Evolutionary conservation across 2,797 vertebrate species (phyloP), one percentile per base, ranked within the genome.

Genomic region (Acrossocheilus wenchowensis): DNA sequence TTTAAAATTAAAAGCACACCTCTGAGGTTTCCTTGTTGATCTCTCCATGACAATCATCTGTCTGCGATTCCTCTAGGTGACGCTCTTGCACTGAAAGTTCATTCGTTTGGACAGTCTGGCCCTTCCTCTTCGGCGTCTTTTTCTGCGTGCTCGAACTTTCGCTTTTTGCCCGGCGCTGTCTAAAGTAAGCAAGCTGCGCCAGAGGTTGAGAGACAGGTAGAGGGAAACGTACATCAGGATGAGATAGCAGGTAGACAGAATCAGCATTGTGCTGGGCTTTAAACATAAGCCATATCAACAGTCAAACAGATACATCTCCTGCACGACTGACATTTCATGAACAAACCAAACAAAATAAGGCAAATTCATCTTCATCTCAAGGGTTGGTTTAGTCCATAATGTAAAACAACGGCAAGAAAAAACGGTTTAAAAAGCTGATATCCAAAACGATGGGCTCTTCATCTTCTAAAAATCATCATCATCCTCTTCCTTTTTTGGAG

Each of bases 81-180:
- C 78, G 6, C 90, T 95, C 95, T 96, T 97, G 95, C 92, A 94
- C 23, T 77, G 95, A 60, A 92, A 90, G 0, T 93, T 96, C 96
- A 97, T 95, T 90, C 92, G 94, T 52, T 95, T 95, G 17, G 95
- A 95, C 93, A 97, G 92, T 50, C 96, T 94, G 83, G 94, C 95
- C 93, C 97, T 97, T 97, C 97, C 97, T 96, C 97, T 97, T 97
- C 96, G 92, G 10, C 96, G 96, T 93, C 97, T 97, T 97, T 97
- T 98, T 96, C 96, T 95, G 74, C 94, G 95, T 26, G 95, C 96
- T 92, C 94, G 94, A 9, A 95, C 96, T 0, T 95, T 96, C 78
- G 85, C 94, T 86, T 94, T 96, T 96, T 93, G 97, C 85, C 95
- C 97, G 96, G 92, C 94, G 95, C 94, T 97, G 96, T 98, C 96